Percentiles rank a stretch among this genome's conserved stretches.
phyloP scores from a whole-genome alignment of 2,888 invertebrate species.

The Athalia circularis region DNA sequence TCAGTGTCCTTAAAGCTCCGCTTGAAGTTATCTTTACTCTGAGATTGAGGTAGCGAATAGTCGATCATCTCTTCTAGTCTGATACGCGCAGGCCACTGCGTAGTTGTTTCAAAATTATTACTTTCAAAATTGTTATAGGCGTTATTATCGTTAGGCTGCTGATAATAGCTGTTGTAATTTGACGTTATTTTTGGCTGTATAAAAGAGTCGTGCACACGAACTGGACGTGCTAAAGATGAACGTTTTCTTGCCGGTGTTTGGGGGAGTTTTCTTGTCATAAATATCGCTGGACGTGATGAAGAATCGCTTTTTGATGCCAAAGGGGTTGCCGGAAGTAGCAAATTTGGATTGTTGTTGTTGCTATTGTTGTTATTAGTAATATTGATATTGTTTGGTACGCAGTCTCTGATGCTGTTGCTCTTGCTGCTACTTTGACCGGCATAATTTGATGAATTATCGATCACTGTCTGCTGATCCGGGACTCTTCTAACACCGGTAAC shows the following conservation, averaged over 20 bases:
- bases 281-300: background rate
- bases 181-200: conserved; percentile 56
- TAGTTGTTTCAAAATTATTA: background rate
- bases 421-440: conserved; percentile 64
- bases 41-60: conserved; percentile 62
- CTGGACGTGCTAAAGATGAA: conserved; percentile 69
- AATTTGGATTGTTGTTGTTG: conserved; percentile 38
- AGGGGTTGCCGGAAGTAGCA: background rate
- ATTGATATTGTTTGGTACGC: conserved; percentile 41
- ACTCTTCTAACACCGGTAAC: conserved; percentile 42
- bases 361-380: conserved; percentile 49
- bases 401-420: too few relatives aligned
- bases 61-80: conserved; percentile 69
- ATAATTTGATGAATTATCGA: conserved; percentile 45
- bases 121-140: conserved; percentile 32
- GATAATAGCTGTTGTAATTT: background rate
- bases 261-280: conserved; percentile 43
- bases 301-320: background rate
- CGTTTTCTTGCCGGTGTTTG: conserved; percentile 66
- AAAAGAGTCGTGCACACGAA: conserved; percentile 68
- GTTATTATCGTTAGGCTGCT: conserved; percentile 38
- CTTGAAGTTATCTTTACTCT: conserved; percentile 55
- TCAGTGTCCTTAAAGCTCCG: conserved; percentile 68
- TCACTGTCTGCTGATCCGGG: background rate
- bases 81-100: conserved; percentile 61